Percentiles rank a stretch among this genome's conserved stretches.
phyloP scores from a whole-genome alignment of 2,113 vertebrate genomes.

The Rhipidura dahli region DNA sequence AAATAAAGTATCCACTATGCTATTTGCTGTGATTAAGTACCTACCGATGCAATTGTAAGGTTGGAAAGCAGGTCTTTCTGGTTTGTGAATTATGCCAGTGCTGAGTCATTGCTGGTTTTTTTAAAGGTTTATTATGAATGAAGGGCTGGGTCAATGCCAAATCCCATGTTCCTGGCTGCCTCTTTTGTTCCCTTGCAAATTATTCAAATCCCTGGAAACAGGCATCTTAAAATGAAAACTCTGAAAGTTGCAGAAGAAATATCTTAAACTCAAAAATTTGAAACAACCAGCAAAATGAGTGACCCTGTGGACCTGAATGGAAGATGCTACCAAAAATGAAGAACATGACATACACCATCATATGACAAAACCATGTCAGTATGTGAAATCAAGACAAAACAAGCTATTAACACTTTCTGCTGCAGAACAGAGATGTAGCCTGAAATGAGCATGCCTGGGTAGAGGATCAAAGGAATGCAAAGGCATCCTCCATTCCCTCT shows the following conservation, averaged over 20 bases:
- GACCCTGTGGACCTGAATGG: not conserved
- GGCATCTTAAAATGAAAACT: not conserved
- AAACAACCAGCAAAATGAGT: not conserved
- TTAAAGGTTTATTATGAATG: not conserved
- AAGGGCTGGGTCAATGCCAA: not conserved
- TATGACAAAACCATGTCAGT: not conserved
- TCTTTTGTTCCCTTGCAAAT: not conserved
- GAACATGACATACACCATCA: not conserved
- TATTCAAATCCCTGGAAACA: not conserved
- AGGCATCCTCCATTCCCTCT: not conserved
- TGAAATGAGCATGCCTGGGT: not conserved
- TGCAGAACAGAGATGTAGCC: not conserved
- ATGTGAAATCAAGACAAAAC: not conserved
- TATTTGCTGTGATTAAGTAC: conserved; percentile 30
- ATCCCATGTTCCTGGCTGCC: not conserved
- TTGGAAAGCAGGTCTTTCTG: conserved; percentile 26
- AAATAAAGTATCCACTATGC: conserved; percentile 30
- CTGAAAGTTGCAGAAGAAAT: not conserved
- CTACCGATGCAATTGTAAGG: conserved; percentile 13
- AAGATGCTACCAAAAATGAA: not conserved
- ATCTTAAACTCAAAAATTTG: not conserved
- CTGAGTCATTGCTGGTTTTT: conserved; percentile 6
- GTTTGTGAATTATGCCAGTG: conserved; percentile 1
- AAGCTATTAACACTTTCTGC: not conserved
- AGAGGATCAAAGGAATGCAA: conserved; percentile 21